Evolutionary conservation across 1,140 invertebrate species (phyloP).

Genomic region (Limonius californicus): DNA sequence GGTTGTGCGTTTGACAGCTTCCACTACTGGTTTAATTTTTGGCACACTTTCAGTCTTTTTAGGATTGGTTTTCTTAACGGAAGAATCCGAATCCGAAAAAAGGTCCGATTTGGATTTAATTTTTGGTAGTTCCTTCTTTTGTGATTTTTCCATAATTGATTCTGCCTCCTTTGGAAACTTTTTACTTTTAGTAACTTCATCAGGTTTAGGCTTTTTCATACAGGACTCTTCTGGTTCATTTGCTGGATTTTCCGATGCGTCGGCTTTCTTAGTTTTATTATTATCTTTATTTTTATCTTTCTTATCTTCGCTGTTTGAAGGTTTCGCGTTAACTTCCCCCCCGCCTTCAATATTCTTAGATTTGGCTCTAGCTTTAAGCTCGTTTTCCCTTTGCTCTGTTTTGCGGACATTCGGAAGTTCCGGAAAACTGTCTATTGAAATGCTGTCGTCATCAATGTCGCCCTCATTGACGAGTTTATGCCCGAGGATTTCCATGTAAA

Average conservation of each 20-base stretch:
- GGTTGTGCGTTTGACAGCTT: background rate
- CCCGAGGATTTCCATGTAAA: conserved; percentile 71
- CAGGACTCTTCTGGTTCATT: background rate
- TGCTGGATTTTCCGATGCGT: background rate
- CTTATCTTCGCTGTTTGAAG: conserved; percentile 5
- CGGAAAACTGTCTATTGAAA: conserved; percentile 63
- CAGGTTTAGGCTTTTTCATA: background rate
- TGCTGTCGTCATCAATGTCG: conserved; percentile 57
- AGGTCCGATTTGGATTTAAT: background rate
- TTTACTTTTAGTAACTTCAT: background rate
- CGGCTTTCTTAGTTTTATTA: background rate
- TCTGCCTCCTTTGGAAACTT: background rate
- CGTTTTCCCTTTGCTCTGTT: conserved; percentile 59
- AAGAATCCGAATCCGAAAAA: no score
- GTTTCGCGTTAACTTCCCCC: no score
- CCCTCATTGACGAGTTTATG: conserved; percentile 58
- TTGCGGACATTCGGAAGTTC: conserved; percentile 62
- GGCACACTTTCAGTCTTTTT: background rate
- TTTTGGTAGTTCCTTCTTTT: background rate
- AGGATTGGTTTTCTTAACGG: background rate
- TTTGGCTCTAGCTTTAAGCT: conserved; percentile 50
- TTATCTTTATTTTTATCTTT: background rate
- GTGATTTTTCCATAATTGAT: background rate
- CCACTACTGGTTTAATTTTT: background rate
- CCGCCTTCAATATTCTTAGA: conserved; percentile 29